Percentiles rank a stretch among this genome's conserved stretches.
phyloP scores from a whole-genome alignment of 2,797 vertebrate species.

The Gorsachius magnificus region DNA sequence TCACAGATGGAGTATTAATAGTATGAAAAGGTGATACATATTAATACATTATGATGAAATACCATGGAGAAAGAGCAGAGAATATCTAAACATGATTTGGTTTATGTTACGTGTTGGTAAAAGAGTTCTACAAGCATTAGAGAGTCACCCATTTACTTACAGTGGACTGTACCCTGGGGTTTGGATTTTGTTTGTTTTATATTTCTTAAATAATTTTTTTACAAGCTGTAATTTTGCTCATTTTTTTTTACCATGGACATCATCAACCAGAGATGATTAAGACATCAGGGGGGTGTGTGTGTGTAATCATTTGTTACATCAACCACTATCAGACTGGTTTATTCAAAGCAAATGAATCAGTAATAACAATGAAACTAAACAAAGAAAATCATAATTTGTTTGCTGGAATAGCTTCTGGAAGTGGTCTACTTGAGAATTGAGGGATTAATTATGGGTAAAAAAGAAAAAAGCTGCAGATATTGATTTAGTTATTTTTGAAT shows the following conservation, averaged over 20 bases:
- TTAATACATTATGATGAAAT: constrained; percentile 18
- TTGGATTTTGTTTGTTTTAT: background rate
- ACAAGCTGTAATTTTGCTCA: background rate
- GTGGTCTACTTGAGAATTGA: background rate
- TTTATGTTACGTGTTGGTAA: background rate
- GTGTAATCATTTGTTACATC: background rate
- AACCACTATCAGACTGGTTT: background rate
- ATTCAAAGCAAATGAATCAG: background rate
- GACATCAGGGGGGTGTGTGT: background rate
- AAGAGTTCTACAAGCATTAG: background rate
- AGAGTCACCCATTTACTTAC: background rate
- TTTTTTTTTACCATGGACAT: background rate
- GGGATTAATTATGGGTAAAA: background rate
- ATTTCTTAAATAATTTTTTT: background rate
- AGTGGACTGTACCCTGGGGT: background rate
- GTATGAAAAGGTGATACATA: constrained; percentile 21
- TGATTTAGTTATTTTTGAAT: background rate
- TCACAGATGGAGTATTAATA: constrained; percentile 16
- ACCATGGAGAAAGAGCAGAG: background rate
- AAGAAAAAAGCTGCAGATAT: background rate
- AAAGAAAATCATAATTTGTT: background rate
- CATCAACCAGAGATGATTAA: background rate
- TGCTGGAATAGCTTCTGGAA: background rate
- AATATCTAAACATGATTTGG: background rate
- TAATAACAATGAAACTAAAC: constrained; percentile 3